phyloP scores from a whole-genome alignment of 2,797 vertebrate genomes.

The Trematomus bernacchii region DNA sequence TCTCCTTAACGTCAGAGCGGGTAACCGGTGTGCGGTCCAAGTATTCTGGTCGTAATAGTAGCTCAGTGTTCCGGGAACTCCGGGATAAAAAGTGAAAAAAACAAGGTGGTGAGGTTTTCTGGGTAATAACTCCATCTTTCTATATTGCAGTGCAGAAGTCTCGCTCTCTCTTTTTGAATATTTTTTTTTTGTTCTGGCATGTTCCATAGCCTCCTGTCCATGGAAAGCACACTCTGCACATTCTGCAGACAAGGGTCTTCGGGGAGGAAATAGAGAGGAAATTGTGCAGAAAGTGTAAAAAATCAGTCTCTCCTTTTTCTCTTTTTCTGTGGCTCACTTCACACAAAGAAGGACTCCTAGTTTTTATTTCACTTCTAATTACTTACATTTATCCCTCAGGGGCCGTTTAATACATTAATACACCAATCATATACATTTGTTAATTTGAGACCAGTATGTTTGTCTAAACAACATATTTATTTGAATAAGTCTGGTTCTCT shows the following conservation, averaged over 20 bases:
- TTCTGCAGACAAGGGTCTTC: conserved; percentile 87
- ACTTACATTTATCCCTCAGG: conserved; percentile 41
- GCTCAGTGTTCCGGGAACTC: conserved; percentile 82
- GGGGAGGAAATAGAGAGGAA: conserved; percentile 90
- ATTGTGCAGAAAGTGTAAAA: conserved; percentile 88
- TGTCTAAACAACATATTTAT: conserved; percentile 12
- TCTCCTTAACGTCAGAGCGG: conserved; percentile 67
- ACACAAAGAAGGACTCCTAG: conserved; percentile 77
- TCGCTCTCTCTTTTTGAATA: conserved; percentile 38
- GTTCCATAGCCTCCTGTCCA: conserved; percentile 78
- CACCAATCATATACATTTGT: not conserved
- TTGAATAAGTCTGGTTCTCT: conserved; percentile 23
- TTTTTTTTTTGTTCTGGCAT: conserved; percentile 76
- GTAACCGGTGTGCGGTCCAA: conserved; percentile 79
- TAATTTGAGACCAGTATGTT: conserved; percentile 2
- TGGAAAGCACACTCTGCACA: conserved; percentile 87
- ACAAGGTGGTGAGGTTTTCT: conserved; percentile 77
- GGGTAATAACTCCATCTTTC: conserved; percentile 82
- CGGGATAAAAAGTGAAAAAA: conserved; percentile 72
- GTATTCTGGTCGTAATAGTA: conserved; percentile 81
- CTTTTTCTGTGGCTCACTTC: conserved; percentile 69
- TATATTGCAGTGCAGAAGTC: conserved; percentile 61
- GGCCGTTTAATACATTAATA: conserved; percentile 16
- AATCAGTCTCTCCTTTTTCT: conserved; percentile 73
- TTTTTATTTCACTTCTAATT: conserved; percentile 70